Base-by-base conservation (phyloP, 2,797 vertebrate species). In the Myripristis murdjan region DNA sequence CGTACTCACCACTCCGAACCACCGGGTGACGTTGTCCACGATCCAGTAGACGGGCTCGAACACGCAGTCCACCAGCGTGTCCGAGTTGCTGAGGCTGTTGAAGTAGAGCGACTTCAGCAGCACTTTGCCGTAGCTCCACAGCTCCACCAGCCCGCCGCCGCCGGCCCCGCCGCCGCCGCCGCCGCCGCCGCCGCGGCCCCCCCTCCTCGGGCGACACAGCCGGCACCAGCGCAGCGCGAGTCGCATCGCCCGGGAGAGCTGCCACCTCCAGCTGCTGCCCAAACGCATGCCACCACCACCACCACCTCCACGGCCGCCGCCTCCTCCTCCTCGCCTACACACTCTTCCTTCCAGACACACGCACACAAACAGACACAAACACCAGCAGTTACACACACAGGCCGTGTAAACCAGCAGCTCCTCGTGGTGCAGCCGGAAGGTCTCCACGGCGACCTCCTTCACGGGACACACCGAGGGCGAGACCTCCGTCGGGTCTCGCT, bases 1-100 rank as follows among this genome's bases (percentile, higher is more conserved):
- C 23, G 6, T 12, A 65, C 85, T 95, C 90, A 99, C 98, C 95
- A 98, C 95, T 1, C 98, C 98, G 11, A 99, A 99, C 98, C 98
- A 99, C 49, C 96, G 95, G 28, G 97, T 99, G 85, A 98, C 89
- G 0, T 96, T 96, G 91, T 99, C 98, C 83, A 99, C 98, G 41
- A 98, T 92, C 98, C 98, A 99, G 93, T 98, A 99, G 70, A 99
- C 26, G 0, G 98, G 98, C 64, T 99, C 98, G 0, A 99, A 99
- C 28, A 95, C 93, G 1, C 96, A 97, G 86, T 99, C 98, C 0
- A 99, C 92, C 64, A 95, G 87, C 0, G 96, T 96, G 61, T 99
- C 98, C 0, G 95, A 85, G 74, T 97, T 94, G 81, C 83, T 95
- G 73, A 97, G 97, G 84, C 95, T 95, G 89, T 98, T 99, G 93